Base-by-base conservation (phyloP, 2,113 vertebrate species). In the Pelecanoides urinatrix region DNA sequence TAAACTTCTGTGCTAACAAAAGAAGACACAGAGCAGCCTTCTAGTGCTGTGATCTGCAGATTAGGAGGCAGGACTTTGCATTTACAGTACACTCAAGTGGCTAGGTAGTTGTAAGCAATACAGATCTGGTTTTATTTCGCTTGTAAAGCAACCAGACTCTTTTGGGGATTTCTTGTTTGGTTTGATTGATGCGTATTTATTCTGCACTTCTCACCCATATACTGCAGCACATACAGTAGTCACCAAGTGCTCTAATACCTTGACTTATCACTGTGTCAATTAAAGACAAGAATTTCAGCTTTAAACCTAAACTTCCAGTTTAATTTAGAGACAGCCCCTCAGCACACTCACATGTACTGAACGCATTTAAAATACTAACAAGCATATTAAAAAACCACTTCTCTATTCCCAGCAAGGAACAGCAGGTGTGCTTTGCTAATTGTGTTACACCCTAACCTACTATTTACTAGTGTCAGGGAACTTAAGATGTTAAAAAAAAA, bases 401-500 rank as follows among this genome's bases (percentile, higher is more conserved):
- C 42, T 53, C 62, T 25, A 23, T 65, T 71, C 53, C 53, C 84
- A 91, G 50, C 45, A 79, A 78, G 49, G 36, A 77, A 50, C 49
- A 87, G 76, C 76, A 97, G 74, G 95, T 96, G 91, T 87, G 77
- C 42, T 91, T 53, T 42, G 45, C 77, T 88, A 91, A 92, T 70
- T 90, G 63, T 29, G 23, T n/a, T 71, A 90, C 19, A 53, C 65
- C 59, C 30, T 38, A 75, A 36, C 49, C 55, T 32, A 45, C n/a
- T 66, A 65, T 82, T 94, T 85, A 66, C 53, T 29, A 59, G 32
- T 13, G 25, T 32, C 52, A 49, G 14, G 16, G 13, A 90, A 88
- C 49, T 50, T 34, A 13, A 36, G 30, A 25, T 6, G 20, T 11
- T 29, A 27, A 29, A 34, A 66, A 6, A 44, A 19, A 13, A 27